These are phyloP conservation scores for Acrocephalus kingi DNA, from an alignment of 2,113 vertebrate genomes.

Conservation along the genomic window DNA sequence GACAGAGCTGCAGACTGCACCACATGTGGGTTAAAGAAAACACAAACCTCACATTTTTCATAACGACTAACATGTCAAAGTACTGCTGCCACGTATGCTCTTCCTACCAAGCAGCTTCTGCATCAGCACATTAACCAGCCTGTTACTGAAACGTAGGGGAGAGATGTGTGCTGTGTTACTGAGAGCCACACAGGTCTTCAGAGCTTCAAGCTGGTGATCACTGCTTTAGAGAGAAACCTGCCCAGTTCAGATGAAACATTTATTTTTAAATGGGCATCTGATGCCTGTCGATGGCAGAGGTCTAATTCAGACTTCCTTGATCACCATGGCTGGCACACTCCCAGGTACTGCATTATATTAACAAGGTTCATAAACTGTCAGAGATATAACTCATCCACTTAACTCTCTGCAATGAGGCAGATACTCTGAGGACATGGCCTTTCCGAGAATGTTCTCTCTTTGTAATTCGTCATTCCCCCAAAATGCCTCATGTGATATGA, in stretches of 20 bases:
- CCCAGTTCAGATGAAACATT: background rate
- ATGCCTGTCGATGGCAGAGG: constrained; percentile 20
- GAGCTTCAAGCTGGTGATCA: background rate
- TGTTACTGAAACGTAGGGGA: background rate
- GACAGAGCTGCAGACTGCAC: background rate
- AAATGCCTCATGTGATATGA: background rate
- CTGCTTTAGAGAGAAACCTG: background rate
- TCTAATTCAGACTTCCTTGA: constrained; percentile 59
- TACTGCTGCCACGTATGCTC: background rate
- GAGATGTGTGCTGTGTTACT: background rate
- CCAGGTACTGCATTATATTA: constrained; percentile 57
- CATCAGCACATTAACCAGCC: background rate
- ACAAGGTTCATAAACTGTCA: constrained; percentile 66
- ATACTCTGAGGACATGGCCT: constrained; percentile 29
- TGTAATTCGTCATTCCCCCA: background rate
- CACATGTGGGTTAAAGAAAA: background rate
- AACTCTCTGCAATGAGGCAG: constrained; percentile 46
- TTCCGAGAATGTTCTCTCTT: constrained; percentile 50
- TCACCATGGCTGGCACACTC: constrained; percentile 34
- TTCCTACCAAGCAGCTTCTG: background rate
- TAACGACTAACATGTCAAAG: background rate
- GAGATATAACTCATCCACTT: constrained; percentile 64
- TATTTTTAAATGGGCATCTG: constrained; percentile 47
- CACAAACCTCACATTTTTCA: background rate
- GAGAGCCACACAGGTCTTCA: background rate